Evolutionary conservation across 2,797 vertebrate genomes (phyloP).

Genomic region (Melanogrammus aeglefinus): DNA sequence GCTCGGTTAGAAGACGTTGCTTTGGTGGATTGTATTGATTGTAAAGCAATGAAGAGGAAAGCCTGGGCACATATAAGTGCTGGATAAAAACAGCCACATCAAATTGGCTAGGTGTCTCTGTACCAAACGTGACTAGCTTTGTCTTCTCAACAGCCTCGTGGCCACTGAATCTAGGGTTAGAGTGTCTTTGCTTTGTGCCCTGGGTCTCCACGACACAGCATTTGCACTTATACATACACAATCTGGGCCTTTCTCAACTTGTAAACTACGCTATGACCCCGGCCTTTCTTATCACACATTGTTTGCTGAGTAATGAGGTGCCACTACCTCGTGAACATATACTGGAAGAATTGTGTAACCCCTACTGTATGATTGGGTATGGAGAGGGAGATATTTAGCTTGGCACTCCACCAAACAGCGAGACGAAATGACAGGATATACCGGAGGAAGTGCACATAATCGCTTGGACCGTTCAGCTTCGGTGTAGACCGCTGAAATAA

Average conservation of each 20-base stretch:
- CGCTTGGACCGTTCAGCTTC: neutral
- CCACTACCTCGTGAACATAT: neutral
- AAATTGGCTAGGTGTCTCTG: neutral
- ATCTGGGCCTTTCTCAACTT: neutral
- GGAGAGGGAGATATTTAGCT: conserved; percentile 2
- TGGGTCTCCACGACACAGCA: neutral
- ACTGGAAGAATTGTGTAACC: neutral
- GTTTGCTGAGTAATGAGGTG: neutral
- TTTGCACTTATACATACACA: neutral
- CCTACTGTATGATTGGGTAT: neutral
- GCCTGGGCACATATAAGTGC: neutral
- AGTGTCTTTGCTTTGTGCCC: neutral
- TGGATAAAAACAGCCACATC: neutral
- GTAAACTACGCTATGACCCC: neutral
- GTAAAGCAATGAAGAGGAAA: neutral
- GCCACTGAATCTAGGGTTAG: neutral
- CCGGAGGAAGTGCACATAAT: neutral
- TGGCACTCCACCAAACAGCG: neutral
- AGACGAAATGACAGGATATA: neutral
- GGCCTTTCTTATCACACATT: neutral
- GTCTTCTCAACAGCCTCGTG: neutral
- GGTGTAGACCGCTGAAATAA: conserved; percentile 1
- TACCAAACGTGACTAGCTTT: neutral
- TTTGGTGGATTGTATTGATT: conserved; percentile 2
- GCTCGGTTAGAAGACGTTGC: neutral